Conservation (phyloP, 1,140 invertebrate species). For the Bursaphelenchus mucronatus region DNA sequence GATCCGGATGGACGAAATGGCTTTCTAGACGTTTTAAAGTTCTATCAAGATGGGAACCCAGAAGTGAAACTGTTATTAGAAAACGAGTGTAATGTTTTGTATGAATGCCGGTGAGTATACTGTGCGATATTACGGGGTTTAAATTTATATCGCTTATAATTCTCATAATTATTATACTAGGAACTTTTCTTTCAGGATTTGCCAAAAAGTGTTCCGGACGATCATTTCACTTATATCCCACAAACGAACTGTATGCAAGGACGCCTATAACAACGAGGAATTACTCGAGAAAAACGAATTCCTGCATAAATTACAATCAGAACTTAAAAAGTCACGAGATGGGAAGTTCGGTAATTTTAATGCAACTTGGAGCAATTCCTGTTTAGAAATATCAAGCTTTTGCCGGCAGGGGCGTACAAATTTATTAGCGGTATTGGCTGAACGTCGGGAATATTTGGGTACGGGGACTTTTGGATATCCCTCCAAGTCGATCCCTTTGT, state of each 20-base stretch:
- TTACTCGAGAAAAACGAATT: constrained; percentile 13
- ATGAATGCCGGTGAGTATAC: constrained; percentile 22
- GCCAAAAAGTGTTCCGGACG: constrained; percentile 21
- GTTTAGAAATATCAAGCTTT: too few relatives aligned
- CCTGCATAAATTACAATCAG: constrained; percentile 13
- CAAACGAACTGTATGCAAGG: constrained; percentile 14
- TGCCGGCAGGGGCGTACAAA: background rate
- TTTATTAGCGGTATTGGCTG: constrained; percentile 1
- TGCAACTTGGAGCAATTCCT: too few relatives aligned
- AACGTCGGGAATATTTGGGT: background rate
- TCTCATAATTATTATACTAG: background rate
- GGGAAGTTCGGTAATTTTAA: background rate
- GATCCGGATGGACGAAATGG: too few relatives aligned
- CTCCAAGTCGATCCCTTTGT: too few relatives aligned
- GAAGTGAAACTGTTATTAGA: constrained; percentile 23
- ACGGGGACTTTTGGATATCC: too few relatives aligned
- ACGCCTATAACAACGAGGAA: background rate
- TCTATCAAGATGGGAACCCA: constrained; percentile 13
- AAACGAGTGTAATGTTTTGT: constrained; percentile 14
- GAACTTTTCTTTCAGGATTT: constrained; percentile 26
- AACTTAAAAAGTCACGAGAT: constrained; percentile 10
- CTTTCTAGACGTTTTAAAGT: background rate
- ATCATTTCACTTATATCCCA: constrained; percentile 19
- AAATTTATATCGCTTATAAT: background rate
- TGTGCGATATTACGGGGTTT: background rate